Conservation (phyloP, 2,888 invertebrate genomes). For the Torymus tubicola region DNA sequence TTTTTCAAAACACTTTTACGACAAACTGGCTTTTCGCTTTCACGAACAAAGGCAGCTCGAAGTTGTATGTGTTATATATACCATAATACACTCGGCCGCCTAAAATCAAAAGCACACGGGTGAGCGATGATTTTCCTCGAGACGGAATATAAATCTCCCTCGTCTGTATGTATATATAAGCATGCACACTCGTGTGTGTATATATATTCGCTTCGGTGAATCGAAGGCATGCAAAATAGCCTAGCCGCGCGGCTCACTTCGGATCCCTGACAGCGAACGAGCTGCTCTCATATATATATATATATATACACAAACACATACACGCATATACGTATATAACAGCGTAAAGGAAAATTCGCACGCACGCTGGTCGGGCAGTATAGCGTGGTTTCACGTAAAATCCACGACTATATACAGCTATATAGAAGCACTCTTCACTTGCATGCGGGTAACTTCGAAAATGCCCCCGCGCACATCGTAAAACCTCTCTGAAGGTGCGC, state of each 20-base stretch:
- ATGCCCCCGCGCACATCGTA: background rate
- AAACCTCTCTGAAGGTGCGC: background rate
- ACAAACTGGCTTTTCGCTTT: background rate
- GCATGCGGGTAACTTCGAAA: background rate
- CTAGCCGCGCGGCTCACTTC: background rate
- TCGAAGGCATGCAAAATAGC: conserved; percentile 21
- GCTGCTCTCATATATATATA: no score
- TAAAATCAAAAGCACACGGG: background rate
- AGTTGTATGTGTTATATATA: background rate
- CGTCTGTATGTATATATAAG: background rate
- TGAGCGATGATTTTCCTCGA: conserved; percentile 7
- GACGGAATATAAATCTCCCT: conserved; percentile 3
- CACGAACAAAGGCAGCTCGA: background rate
- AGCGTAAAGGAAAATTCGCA: background rate
- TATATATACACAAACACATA: no score
- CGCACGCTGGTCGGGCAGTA: background rate
- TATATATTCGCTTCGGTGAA: background rate
- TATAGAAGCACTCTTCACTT: no score
- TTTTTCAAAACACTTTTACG: no score
- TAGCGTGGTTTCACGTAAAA: no score
- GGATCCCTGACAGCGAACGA: no score
- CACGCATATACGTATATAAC: background rate
- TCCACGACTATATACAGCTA: no score
- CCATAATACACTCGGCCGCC: no score
- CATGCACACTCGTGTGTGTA: no score